Evolutionary conservation across 2,888 invertebrate species (phyloP).

Genomic region (Drosophila anomelani): DNA sequence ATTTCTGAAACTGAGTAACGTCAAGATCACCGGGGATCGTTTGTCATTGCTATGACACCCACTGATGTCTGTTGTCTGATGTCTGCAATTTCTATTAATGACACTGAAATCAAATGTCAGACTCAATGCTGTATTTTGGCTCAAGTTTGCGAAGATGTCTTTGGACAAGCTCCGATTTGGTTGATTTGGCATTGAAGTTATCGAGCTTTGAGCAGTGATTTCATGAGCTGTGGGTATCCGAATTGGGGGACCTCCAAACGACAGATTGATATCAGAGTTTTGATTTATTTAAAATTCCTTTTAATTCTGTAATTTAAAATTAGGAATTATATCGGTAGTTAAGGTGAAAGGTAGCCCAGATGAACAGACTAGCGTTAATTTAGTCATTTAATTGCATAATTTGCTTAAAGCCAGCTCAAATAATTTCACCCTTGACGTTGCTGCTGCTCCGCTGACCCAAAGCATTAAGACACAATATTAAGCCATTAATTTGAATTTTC

Average conservation of each 20-base stretch:
- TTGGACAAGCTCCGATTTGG: conserved; percentile 38
- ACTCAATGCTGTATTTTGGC: conserved; percentile 54
- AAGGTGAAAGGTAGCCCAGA: conserved; percentile 17
- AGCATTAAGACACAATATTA: conserved; percentile 50
- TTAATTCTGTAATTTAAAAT: neutral
- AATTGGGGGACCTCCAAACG: conserved; percentile 31
- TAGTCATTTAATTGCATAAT: conserved; percentile 52
- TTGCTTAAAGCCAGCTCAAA: conserved; percentile 8
- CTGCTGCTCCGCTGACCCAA: conserved; percentile 40
- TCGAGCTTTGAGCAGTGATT: conserved; percentile 31
- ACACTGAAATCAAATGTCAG: conserved; percentile 71
- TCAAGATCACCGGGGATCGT: conserved; percentile 40
- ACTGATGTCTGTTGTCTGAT: conserved; percentile 55
- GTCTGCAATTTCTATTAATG: conserved; percentile 72
- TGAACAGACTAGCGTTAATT: conserved; percentile 16
- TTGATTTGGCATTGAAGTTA: conserved; percentile 54
- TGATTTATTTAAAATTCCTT: conserved; percentile 5
- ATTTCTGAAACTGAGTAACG: conserved; percentile 55
- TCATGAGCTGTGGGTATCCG: conserved; percentile 27
- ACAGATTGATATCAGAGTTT: conserved; percentile 30
- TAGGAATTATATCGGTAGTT: neutral
- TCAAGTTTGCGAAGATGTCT: conserved; percentile 68
- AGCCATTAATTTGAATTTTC: conserved; percentile 60
- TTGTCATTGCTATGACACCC: conserved; percentile 77
- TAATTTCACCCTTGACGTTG: conserved; percentile 26